phyloP scores from a whole-genome alignment of 2,888 invertebrate species.

The Apoderus coryli region DNA sequence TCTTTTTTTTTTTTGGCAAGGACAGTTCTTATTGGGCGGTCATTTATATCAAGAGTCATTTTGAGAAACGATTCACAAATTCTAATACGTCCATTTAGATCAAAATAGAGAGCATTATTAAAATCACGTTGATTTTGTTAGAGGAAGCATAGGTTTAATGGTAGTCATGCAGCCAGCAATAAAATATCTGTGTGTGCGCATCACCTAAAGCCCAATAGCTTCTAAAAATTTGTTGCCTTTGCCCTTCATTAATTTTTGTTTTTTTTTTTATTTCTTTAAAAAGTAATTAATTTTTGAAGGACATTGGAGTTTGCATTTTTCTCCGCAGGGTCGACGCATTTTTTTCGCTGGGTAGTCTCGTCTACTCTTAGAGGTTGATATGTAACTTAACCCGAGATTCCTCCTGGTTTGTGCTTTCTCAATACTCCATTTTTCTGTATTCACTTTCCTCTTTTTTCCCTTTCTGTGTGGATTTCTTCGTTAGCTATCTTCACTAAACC shows the following conservation, averaged over 20 bases:
- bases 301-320: constrained; percentile 9
- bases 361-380: constrained; percentile 11
- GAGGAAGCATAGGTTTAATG: constrained; percentile 12
- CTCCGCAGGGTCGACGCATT: constrained; percentile 10
- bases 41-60: too few species aligned
- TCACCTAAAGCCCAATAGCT: constrained; percentile 13
- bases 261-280: too few species aligned
- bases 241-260: constrained; percentile 10
- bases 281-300: too few species aligned
- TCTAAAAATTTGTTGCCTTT: constrained; percentile 10
- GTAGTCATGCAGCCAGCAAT: constrained; percentile 10
- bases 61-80: too few species aligned
- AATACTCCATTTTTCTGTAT: constrained; percentile 8
- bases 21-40: too few species aligned
- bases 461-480: constrained; percentile 4
- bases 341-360: constrained; percentile 8
- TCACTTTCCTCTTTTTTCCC: constrained; percentile 8
- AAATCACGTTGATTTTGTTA: too few species aligned
- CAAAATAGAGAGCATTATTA: too few species aligned
- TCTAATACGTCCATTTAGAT: too few species aligned
- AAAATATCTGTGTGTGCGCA: constrained; percentile 11
- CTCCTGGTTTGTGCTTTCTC: constrained; percentile 7
- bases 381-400: constrained; percentile 7
- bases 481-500: neutral
- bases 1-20: too few species aligned